A percentile compares a stretch with the other conserved stretches of the same genome.
Conservation (phyloP, 2,797 vertebrate genomes). For the Ctenochaetus hawaiiensis region DNA sequence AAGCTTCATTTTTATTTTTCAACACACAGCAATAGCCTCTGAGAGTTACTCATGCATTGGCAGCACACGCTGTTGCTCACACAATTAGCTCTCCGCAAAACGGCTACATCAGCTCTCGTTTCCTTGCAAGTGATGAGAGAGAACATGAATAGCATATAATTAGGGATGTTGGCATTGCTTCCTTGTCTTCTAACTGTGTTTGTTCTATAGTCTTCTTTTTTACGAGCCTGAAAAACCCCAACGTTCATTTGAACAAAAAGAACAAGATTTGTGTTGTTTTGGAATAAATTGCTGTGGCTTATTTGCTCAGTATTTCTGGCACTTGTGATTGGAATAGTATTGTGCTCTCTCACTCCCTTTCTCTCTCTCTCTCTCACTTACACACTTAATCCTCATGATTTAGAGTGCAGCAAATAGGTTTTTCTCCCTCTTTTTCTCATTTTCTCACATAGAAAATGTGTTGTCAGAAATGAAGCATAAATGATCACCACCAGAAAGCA, state of each 20-base stretch:
- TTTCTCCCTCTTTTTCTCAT: constrained; percentile 68
- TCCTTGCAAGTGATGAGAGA: constrained; percentile 80
- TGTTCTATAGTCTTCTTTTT: constrained; percentile 69
- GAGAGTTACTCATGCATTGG: constrained; percentile 78
- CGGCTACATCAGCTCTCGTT: constrained; percentile 82
- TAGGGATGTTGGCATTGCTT: constrained; percentile 77
- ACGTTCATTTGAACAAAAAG: constrained; percentile 68
- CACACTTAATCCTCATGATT: constrained; percentile 80
- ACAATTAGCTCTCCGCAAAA: constrained; percentile 83
- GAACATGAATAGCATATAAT: constrained; percentile 81
- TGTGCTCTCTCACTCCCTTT: constrained; percentile 46
- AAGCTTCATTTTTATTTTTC: constrained; percentile 60
- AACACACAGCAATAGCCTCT: constrained; percentile 57
- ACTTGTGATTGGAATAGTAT: constrained; percentile 71
- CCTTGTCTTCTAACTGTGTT: constrained; percentile 74
- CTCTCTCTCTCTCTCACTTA: constrained; percentile 59
- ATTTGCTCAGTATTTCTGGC: constrained; percentile 74
- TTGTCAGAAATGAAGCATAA: constrained; percentile 84
- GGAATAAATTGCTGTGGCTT: constrained; percentile 72
- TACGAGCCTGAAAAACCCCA: constrained; percentile 59
- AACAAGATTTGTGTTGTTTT: constrained; percentile 76
- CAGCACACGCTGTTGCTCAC: constrained; percentile 72
- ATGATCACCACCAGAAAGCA: constrained; percentile 76
- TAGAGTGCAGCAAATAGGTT: constrained; percentile 80
- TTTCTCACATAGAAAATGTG: constrained; percentile 75